Base-by-base conservation (phyloP, 1,140 invertebrate genomes). In the Leguminivora glycinivorella region DNA sequence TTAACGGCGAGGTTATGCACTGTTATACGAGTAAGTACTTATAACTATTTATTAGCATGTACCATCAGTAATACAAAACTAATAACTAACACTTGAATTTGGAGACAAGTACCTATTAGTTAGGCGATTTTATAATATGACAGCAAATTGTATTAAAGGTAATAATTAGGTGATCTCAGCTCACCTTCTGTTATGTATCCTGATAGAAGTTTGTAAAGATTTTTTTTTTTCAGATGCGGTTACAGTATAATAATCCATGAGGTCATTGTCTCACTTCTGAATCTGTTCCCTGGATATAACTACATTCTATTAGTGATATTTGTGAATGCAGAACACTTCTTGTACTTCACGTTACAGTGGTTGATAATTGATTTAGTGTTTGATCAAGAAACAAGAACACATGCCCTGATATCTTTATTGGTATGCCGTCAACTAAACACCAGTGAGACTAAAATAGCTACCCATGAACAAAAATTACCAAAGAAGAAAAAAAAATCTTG, bases 271-370 rank as follows among this genome's bases (percentile, higher is more conserved):
- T 84, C 87, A 12, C 70, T 75, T 6, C 47, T 87, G 4, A 82
- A 75, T 68, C 58, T 60, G 4, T 77, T 83, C 19, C 75, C 78
- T n/a, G 60, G 69, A 9, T 38, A 69, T n/a, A 84, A 87, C 67
- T 67, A 83, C 4, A 12, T 77, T 0, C 26, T 80, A 9, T 69
- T 86, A 25, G 29, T 73, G 7, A 26, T 80, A 5, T 85, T 83
- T 70, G 56, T 73, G 5, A 78, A 77, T 12, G 69, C 81, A 5
- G 79, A 78, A 47, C 74, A 80, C 63, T 71, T 85, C n/a, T 87
- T 89, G 34, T 87, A 83, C 67, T 83, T 86, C 19, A 77, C 77
- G 0, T 70, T 72, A 6, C 84, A 86, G 68, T 89, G 83, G 82
- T 7, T 82, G 12, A 67, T 89, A 5, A 66, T 82, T 4, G 84